Percentiles rank a stretch among this genome's conserved stretches.
Conservation (phyloP, 2,888 invertebrate species). For the Chaitophorus viminalis region DNA sequence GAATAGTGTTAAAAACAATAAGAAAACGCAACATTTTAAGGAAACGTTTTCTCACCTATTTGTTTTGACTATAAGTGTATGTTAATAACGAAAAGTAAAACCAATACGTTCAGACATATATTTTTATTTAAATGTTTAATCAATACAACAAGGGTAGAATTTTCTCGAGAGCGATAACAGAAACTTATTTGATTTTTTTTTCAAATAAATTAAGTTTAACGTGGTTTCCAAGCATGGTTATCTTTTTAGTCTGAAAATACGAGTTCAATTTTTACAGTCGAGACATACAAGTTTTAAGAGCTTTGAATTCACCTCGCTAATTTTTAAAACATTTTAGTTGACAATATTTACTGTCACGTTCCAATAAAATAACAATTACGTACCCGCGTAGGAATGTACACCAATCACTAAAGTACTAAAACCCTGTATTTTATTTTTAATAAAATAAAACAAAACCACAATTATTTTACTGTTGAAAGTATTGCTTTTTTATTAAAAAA, state of each 20-base stretch:
- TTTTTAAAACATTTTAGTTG: not conserved
- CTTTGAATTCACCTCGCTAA: not conserved
- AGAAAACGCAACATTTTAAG: not conserved
- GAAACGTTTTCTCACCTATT: not conserved
- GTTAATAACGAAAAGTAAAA: conserved; percentile 15
- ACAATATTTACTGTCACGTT: not conserved
- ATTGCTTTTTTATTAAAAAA: too few species aligned
- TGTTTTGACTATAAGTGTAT: not conserved
- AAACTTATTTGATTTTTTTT: not conserved
- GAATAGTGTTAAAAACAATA: not conserved
- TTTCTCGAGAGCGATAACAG: not conserved
- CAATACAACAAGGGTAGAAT: not conserved
- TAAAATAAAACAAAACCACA: not conserved
- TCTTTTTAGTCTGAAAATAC: not conserved
- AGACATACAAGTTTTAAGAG: not conserved
- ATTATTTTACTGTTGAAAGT: not conserved
- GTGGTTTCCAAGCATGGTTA: not conserved
- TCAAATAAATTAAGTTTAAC: conserved; percentile 1
- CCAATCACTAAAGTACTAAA: not conserved
- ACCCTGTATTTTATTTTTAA: not conserved
- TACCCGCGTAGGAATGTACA: not conserved
- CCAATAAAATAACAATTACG: not conserved
- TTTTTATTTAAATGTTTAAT: conserved; percentile 33
- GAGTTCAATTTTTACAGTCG: not conserved
- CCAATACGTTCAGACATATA: not conserved